Evolutionary conservation across 2,888 invertebrate genomes (phyloP).

Genomic region (Toxonevra muliebris): DNA sequence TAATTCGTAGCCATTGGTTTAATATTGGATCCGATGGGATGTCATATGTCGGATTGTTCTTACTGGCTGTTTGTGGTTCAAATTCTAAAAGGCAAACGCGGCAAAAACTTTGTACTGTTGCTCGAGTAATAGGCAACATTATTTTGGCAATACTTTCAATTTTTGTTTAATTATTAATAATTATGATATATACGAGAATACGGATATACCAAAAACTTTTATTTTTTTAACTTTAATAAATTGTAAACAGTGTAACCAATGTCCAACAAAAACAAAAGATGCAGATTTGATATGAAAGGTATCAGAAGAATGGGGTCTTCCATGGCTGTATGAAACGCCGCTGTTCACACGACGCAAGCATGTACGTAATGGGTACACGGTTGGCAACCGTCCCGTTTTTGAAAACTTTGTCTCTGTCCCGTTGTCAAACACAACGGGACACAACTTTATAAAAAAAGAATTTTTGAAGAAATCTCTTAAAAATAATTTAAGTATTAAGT

Average conservation of each 20-base stretch:
- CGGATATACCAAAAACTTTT: constrained; percentile 10
- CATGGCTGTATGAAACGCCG: no score
- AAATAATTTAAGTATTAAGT: no score
- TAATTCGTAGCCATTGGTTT: constrained; percentile 25
- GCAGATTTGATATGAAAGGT: no score
- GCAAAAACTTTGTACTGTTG: constrained; percentile 34
- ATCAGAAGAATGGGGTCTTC: no score
- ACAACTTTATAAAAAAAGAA: no score
- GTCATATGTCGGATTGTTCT: constrained; percentile 24
- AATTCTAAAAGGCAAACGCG: constrained; percentile 34
- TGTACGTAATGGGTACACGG: no score
- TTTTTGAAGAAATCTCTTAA: no score
- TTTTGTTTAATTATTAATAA: constrained; percentile 6
- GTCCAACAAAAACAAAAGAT: neutral
- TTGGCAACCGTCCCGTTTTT: no score
- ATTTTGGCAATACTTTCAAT: neutral
- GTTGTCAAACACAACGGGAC: no score
- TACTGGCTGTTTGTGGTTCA: constrained; percentile 10
- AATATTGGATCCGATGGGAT: constrained; percentile 27
- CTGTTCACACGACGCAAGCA: no score
- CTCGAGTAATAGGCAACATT: constrained; percentile 37
- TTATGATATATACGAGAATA: no score
- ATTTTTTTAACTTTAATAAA: neutral
- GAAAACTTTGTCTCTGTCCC: no score
- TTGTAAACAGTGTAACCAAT: neutral